A percentile compares a stretch with the other conserved stretches of the same genome.
Evolutionary conservation across 2,113 vertebrate species (phyloP).

Genomic region (Megaleporinus macrocephalus): DNA sequence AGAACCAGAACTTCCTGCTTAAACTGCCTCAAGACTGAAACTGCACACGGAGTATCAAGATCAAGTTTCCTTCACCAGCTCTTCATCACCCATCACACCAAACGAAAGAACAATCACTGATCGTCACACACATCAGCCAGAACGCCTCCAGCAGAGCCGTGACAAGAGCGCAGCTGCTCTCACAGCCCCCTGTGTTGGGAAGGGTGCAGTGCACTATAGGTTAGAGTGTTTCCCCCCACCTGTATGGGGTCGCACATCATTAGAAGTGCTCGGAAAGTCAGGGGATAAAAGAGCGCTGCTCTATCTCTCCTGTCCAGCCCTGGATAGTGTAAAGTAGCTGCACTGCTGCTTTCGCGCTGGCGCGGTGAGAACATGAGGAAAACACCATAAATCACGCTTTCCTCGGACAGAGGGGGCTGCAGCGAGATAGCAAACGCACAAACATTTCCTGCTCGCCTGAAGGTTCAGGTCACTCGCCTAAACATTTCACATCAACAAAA

Average conservation of each 20-base stretch:
- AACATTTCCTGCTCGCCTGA: constrained; percentile 13
- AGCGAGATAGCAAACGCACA: not conserved
- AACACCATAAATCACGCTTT: not conserved
- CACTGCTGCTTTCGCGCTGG: not conserved
- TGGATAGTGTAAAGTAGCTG: not conserved
- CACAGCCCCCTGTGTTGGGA: not conserved
- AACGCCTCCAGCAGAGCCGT: not conserved
- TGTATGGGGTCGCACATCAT: not conserved
- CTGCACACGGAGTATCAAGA: not conserved
- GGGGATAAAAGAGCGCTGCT: not conserved
- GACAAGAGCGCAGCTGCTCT: not conserved
- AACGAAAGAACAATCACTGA: not conserved
- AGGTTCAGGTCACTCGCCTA: not conserved
- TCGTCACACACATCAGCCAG: not conserved
- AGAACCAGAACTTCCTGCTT: constrained; percentile 6
- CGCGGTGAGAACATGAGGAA: not conserved
- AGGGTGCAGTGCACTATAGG: not conserved
- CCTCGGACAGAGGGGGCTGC: not conserved
- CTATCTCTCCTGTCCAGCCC: not conserved
- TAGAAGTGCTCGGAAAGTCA: not conserved
- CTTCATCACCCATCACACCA: not conserved
- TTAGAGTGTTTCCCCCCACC: not conserved
- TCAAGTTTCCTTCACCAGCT: constrained; percentile 11
- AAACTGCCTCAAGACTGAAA: not conserved
- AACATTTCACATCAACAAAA: constrained; percentile 1